A percentile compares a stretch with the other conserved stretches of the same genome.
phyloP scores from a whole-genome alignment of 2,888 invertebrate genomes.

The Mechanitis messenoides region DNA sequence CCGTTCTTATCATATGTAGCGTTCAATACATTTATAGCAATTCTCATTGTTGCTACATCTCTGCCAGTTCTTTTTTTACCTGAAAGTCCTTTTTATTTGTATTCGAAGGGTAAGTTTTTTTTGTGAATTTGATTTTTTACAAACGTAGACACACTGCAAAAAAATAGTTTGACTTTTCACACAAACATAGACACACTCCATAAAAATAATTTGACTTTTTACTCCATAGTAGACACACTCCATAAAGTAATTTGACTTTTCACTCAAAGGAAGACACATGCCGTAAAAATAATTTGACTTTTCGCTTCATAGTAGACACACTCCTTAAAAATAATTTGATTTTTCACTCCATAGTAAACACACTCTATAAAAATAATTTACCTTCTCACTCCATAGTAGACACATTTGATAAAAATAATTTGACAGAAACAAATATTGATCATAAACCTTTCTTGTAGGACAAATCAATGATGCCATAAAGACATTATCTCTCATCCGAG shows the following conservation, averaged over 20 bases:
- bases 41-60: constrained; percentile 34
- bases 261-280: too few relatives aligned
- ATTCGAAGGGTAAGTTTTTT: constrained; percentile 36
- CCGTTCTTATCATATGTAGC: constrained; percentile 49
- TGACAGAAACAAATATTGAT: not conserved
- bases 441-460: constrained; percentile 35
- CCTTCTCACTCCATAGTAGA: too few relatives aligned
- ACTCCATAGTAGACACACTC: too few relatives aligned
- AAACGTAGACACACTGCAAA: too few relatives aligned
- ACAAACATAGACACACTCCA: too few relatives aligned
- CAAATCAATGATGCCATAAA: constrained; percentile 42
- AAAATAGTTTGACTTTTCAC: too few relatives aligned
- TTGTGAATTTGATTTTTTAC: not conserved
- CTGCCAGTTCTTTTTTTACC: constrained; percentile 49
- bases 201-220: too few relatives aligned
- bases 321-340: not conserved
- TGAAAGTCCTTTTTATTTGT: constrained; percentile 53
- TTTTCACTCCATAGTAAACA: too few relatives aligned
- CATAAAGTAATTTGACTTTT: not conserved
- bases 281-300: too few relatives aligned
- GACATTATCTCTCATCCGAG: constrained; percentile 42
- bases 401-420: too few relatives aligned
- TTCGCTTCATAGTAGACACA: too few relatives aligned
- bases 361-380: too few relatives aligned
- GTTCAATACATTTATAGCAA: constrained; percentile 41